Evolutionary conservation across 2,113 vertebrate genomes (phyloP).

Genomic region (Cettia cetti): DNA sequence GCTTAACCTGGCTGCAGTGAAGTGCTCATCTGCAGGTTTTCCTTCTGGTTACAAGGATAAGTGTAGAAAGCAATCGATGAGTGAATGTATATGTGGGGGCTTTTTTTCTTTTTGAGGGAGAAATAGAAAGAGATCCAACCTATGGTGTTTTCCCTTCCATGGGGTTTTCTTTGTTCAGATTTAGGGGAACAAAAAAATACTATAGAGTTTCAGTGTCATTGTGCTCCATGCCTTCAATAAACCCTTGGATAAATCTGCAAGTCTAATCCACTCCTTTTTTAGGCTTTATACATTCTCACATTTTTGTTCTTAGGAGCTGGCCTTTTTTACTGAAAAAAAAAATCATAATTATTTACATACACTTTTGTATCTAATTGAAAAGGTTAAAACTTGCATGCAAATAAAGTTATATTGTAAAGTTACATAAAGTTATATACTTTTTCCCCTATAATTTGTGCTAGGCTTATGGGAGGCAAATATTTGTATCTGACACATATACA

Average conservation of each 20-base stretch:
- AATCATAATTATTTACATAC: background rate
- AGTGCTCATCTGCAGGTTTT: background rate
- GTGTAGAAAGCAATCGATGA: background rate
- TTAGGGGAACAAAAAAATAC: background rate
- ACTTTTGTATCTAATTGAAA: background rate
- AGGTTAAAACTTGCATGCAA: background rate
- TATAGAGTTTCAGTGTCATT: background rate
- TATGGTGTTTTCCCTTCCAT: background rate
- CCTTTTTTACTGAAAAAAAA: background rate
- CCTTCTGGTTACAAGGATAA: background rate
- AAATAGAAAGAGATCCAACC: background rate
- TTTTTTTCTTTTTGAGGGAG: background rate
- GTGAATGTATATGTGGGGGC: background rate
- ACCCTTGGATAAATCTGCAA: background rate
- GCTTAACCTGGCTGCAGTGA: background rate
- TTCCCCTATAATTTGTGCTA: background rate
- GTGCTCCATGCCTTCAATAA: background rate
- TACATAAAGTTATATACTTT: too few species aligned
- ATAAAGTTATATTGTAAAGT: background rate
- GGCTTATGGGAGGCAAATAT: background rate
- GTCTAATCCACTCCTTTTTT: background rate
- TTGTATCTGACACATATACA: background rate
- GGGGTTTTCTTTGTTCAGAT: background rate
- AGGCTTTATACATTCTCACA: background rate
- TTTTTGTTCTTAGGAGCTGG: background rate